Percentiles rank a stretch among this genome's conserved stretches.
These are phyloP conservation scores for Ectropis grisescens DNA, from an alignment of 1,140 invertebrate species.

Conservation along the genomic window DNA sequence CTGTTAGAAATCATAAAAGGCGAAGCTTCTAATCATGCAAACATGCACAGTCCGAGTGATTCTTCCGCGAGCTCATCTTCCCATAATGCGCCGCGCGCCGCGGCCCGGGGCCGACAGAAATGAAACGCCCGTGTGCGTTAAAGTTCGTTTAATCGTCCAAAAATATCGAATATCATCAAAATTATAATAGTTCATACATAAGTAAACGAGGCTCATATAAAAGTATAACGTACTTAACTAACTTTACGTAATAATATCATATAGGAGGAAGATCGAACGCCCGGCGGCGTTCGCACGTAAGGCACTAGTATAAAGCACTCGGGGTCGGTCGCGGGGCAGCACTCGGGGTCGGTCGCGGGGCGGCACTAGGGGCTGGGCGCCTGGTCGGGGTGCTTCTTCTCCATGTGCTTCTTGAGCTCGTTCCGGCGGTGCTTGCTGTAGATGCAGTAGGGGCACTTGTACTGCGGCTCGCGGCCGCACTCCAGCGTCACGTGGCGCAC, in stretches of 20 bases:
- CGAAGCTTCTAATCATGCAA: constrained; percentile 68
- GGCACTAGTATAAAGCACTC: constrained; percentile 34
- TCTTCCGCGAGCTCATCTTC: constrained; percentile 48
- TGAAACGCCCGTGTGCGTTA: constrained; percentile 29
- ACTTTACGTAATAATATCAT: constrained; percentile 40
- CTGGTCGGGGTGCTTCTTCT: constrained; percentile 61
- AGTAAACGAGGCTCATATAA: constrained; percentile 54
- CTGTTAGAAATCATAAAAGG: constrained; percentile 65
- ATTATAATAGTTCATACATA: constrained; percentile 35
- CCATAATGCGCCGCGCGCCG: constrained; percentile 37
- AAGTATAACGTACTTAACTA: constrained; percentile 28
- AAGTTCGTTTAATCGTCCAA: constrained; percentile 53
- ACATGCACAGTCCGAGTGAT: constrained; percentile 60
- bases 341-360: constrained; percentile 6
- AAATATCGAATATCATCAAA: constrained; percentile 55
- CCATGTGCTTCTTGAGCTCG: constrained; percentile 71
- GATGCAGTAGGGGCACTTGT: constrained; percentile 74
- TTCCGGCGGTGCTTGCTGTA: constrained; percentile 67
- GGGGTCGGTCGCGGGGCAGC: not conserved
- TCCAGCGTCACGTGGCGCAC: constrained; percentile 77
- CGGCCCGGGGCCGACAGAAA: constrained; percentile 18
- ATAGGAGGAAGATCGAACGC: constrained; percentile 46
- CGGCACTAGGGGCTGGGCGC: constrained; percentile 11
- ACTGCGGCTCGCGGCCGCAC: constrained; percentile 77
- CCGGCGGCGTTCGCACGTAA: constrained; percentile 12